Evolutionary conservation across 2,888 invertebrate genomes (phyloP).

Genomic region (Drosophila vallismaia): DNA sequence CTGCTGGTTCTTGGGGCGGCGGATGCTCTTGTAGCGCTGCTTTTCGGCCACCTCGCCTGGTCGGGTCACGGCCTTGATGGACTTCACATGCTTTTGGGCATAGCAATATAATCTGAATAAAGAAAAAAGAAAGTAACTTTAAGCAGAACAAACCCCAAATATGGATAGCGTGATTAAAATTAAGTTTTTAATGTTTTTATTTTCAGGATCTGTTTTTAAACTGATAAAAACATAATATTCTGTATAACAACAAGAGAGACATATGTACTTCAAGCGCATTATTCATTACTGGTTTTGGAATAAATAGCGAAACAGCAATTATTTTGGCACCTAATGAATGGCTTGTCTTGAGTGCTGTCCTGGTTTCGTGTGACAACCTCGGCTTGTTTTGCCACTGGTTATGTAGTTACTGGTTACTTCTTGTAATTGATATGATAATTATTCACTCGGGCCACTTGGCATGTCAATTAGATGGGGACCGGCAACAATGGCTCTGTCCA

Average conservation of each 20-base stretch:
- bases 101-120: constrained; percentile 93
- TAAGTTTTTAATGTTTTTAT: too few relatives aligned
- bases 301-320: constrained; percentile 12
- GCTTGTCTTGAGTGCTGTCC: constrained; percentile 7
- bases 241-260: not conserved
- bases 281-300: not conserved
- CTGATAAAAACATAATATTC: too few relatives aligned
- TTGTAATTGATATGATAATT: constrained; percentile 71
- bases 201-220: too few relatives aligned
- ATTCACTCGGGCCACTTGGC: constrained; percentile 55
- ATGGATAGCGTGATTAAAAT: too few relatives aligned
- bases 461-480: constrained; percentile 51
- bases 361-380: not conserved
- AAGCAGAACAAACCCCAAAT: too few relatives aligned
- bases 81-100: constrained; percentile 98
- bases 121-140: too few relatives aligned
- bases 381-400: not conserved
- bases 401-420: constrained; percentile 2
- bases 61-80: constrained; percentile 94
- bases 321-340: constrained; percentile 34
- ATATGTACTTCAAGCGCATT: not conserved
- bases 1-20: constrained; percentile 84
- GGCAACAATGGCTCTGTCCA: constrained; percentile 12
- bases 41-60: constrained; percentile 86
- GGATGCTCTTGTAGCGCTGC: constrained; percentile 84